Percentiles rank a stretch among this genome's conserved stretches.
These are phyloP conservation scores for Hipposideros armiger DNA, from an alignment of 2,113 vertebrate genomes.

Conservation along the genomic window DNA sequence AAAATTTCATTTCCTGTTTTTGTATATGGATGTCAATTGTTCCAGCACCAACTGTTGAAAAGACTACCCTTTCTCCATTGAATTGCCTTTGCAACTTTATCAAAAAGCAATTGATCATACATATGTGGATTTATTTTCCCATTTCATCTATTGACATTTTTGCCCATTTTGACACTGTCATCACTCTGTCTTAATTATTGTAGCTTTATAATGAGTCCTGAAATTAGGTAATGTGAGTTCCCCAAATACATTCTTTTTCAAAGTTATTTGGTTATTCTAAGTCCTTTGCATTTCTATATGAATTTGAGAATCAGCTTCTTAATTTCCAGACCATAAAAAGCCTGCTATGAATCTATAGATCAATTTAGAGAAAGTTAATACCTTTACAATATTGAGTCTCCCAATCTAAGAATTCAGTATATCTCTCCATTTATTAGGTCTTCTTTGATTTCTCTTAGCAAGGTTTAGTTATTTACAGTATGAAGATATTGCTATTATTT, in stretches of 20 bases:
- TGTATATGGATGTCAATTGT: not conserved
- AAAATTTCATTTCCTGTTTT: not conserved
- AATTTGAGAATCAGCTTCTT: constrained; percentile 17
- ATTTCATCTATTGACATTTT: not conserved
- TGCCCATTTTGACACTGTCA: not conserved
- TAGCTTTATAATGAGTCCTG: not conserved
- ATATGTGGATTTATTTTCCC: not conserved
- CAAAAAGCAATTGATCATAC: not conserved
- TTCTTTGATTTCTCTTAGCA: constrained; percentile 11
- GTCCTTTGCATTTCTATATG: not conserved
- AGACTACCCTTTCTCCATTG: not conserved
- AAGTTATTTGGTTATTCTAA: constrained; percentile 1
- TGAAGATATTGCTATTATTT: not conserved
- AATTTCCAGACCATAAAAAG: not conserved
- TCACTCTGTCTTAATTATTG: not conserved
- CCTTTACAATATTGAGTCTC: not conserved
- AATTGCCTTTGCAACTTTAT: not conserved
- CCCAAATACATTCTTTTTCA: not conserved
- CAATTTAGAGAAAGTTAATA: not conserved
- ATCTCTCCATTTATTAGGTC: not conserved
- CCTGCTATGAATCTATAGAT: not conserved
- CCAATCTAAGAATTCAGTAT: not conserved
- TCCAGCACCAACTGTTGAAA: not conserved
- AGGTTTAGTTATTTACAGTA: not conserved
- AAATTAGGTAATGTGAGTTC: not conserved